phyloP scores from a whole-genome alignment of 2,113 vertebrate genomes.

The Colius striatus region DNA sequence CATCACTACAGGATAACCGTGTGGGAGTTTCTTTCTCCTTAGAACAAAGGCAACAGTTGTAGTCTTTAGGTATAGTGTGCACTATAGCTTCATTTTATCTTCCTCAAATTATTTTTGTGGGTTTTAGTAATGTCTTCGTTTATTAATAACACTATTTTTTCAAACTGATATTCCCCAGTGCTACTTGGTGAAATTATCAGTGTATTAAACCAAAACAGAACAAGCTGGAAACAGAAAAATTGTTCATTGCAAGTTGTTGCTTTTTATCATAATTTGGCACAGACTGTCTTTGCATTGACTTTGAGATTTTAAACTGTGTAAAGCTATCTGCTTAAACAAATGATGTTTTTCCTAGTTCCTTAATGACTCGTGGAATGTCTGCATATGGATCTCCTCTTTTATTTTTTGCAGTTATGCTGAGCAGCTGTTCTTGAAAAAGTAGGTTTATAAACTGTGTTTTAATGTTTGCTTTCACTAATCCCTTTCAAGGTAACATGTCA shows the following conservation, averaged over 20 bases:
- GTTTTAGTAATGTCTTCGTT: background rate
- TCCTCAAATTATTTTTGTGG: background rate
- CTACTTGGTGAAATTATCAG: background rate
- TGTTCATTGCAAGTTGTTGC: background rate
- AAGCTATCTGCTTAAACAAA: slow-evolving; percentile 3
- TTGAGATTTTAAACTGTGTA: background rate
- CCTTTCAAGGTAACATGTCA: background rate
- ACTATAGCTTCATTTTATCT: background rate
- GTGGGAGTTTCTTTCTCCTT: background rate
- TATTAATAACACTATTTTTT: background rate
- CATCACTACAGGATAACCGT: background rate
- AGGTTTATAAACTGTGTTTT: slow-evolving; percentile 62
- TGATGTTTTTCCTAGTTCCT: background rate
- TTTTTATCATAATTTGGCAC: background rate
- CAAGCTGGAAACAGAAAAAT: background rate
- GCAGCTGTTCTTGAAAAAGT: slow-evolving; percentile 70
- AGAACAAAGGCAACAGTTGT: background rate
- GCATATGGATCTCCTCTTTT: slow-evolving; percentile 9
- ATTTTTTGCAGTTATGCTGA: slow-evolving; percentile 67
- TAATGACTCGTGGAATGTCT: slow-evolving; percentile 29
- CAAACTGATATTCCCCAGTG: background rate
- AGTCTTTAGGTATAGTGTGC: background rate
- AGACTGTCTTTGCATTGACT: background rate
- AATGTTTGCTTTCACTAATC: slow-evolving; percentile 55
- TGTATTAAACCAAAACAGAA: background rate